These are phyloP conservation scores for Psilanteris sp. DNA, from an alignment of 1,140 invertebrate species.

Conservation along the genomic window DNA sequence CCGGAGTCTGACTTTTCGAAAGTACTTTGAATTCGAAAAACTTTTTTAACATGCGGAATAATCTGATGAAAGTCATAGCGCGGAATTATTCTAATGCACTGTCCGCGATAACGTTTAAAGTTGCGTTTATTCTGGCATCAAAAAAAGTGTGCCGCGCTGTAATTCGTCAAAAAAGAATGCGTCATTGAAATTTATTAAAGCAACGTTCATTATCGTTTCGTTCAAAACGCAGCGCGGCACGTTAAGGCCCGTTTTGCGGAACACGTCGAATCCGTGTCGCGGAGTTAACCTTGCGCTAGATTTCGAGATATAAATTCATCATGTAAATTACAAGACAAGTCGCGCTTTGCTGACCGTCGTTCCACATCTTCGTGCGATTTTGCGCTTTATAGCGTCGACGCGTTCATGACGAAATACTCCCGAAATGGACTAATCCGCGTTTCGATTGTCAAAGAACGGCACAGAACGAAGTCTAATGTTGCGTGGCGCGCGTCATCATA, in stretches of 20 bases:
- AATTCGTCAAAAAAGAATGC: not conserved
- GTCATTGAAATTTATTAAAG: no score
- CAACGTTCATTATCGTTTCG: no score
- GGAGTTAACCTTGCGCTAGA: constrained; percentile 47
- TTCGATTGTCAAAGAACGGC: constrained; percentile 55
- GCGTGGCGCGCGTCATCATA: constrained; percentile 60
- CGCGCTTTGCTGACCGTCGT: constrained; percentile 16
- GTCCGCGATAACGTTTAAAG: constrained; percentile 27
- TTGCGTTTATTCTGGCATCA: constrained; percentile 12
- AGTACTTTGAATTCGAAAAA: constrained; percentile 52
- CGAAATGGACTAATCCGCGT: constrained; percentile 40
- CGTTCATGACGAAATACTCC: constrained; percentile 38
- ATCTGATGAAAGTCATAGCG: constrained; percentile 44
- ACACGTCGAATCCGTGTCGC: constrained; percentile 10
- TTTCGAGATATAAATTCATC: constrained; percentile 52
- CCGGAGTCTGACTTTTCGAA: constrained; percentile 22
- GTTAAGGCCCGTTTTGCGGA: constrained; percentile 4
- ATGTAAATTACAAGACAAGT: constrained; percentile 32
- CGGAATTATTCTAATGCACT: constrained; percentile 37
- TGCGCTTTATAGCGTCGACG: constrained; percentile 11
- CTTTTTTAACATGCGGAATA: constrained; percentile 29
- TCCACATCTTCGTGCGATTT: constrained; percentile 32
- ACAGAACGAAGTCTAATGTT: constrained; percentile 50
- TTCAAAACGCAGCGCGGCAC: no score
- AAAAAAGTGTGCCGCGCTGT: not conserved